A percentile compares a stretch with the other conserved stretches of the same genome.
These are phyloP conservation scores for Siphamia tubifer DNA, from an alignment of 2,113 vertebrate genomes.

Conservation along the genomic window DNA sequence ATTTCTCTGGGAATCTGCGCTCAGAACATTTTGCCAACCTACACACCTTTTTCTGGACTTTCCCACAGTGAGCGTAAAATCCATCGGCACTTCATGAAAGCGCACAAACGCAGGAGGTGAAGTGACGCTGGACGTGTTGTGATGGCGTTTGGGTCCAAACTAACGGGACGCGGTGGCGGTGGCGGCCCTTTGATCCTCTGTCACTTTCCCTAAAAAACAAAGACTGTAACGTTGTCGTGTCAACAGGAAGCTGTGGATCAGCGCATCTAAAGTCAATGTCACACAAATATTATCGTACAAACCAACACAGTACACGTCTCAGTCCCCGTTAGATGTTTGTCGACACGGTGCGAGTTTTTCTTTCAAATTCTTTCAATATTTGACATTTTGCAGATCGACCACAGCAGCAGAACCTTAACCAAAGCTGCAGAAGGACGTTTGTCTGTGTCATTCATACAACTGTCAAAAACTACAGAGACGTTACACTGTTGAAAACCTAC, in stretches of 20 bases:
- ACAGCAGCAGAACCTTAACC: no score
- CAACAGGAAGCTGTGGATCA: background rate
- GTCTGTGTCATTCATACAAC: no score
- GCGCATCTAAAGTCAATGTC: background rate
- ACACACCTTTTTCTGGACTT: background rate
- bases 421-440: no score
- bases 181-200: background rate
- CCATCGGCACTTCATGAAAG: background rate
- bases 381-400: no score
- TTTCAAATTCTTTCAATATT: no score
- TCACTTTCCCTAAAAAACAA: background rate
- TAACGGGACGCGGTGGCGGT: background rate
- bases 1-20: constrained; percentile 10
- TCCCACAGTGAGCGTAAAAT: background rate
- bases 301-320: background rate
- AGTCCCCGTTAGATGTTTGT: no score
- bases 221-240: background rate
- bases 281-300: background rate
- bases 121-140: no score
- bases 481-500: no score
- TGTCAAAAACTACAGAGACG: no score
- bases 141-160: background rate
- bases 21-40: background rate
- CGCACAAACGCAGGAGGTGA: background rate
- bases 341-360: no score